A percentile compares a stretch with the other conserved stretches of the same genome.
Conservation (phyloP, 2,113 vertebrate genomes). For the Dromaius novaehollandiae region DNA sequence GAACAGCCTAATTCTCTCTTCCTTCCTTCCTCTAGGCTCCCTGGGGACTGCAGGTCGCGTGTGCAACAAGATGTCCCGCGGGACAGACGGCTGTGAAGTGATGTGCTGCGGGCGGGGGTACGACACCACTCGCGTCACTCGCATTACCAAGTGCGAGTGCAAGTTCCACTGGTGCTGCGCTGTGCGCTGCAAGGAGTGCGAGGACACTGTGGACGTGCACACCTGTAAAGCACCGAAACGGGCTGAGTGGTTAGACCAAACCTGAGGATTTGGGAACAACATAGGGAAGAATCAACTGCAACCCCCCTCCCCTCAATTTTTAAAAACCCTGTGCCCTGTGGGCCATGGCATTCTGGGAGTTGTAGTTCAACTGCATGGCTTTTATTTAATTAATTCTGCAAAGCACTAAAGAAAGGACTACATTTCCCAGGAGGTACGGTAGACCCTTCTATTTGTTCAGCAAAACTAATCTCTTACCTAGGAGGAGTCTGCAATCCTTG, state of each 20-base stretch:
- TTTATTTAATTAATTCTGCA: constrained; percentile 83
- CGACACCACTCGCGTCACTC: constrained; percentile 94
- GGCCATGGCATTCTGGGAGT: constrained; percentile 82
- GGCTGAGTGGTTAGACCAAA: constrained; percentile 91
- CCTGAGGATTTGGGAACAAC: constrained; percentile 65
- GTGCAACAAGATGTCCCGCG: constrained; percentile 91
- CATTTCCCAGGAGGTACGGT: constrained; percentile 71
- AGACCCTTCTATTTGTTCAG: constrained; percentile 65
- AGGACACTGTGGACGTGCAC: constrained; percentile 93
- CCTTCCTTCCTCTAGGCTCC: constrained; percentile 80
- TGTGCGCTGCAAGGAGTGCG: constrained; percentile 94
- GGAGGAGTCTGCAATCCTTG: constrained; percentile 35
- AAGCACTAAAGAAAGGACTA: constrained; percentile 83
- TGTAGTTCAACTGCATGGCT: constrained; percentile 89
- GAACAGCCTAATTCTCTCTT: neutral
- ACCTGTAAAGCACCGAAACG: constrained; percentile 96
- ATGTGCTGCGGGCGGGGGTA: constrained; percentile 99
- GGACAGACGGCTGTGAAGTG: constrained; percentile 94
- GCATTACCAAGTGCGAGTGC: constrained; percentile 95
- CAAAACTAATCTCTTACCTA: constrained; percentile 45
- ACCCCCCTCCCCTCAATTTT: neutral
- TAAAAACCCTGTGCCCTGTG: constrained; percentile 64
- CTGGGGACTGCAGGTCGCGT: constrained; percentile 92
- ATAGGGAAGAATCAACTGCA: neutral
- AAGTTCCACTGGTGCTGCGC: constrained; percentile 99